Percentiles rank a stretch among this genome's conserved stretches.
Evolutionary conservation across 2,888 invertebrate species (phyloP).

Genomic region (Chloroclystis v-ata): DNA sequence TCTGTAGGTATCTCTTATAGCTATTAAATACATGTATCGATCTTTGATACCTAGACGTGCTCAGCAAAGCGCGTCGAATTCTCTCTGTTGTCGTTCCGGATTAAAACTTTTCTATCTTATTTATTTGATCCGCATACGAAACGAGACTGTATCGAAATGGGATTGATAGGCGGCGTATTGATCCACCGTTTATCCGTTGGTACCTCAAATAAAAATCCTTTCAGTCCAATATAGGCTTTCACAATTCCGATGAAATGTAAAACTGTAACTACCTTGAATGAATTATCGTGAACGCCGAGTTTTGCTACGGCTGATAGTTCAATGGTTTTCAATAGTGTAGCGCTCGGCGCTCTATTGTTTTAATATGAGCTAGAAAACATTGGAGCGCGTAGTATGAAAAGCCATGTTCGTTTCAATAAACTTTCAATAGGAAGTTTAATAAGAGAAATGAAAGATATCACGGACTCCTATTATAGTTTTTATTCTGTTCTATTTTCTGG

Average conservation of each 20-base stretch:
- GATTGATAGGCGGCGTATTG: not conserved
- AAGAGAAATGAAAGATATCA: slow-evolving; percentile 19
- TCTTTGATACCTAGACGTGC: slow-evolving; percentile 37
- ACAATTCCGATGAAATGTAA: slow-evolving; percentile 8
- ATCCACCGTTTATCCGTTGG: not conserved
- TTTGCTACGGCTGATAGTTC: slow-evolving; percentile 16
- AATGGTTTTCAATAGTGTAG: slow-evolving; percentile 21
- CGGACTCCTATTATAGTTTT: slow-evolving; percentile 20
- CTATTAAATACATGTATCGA: slow-evolving; percentile 32
- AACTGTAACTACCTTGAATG: not conserved
- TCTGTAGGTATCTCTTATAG: slow-evolving; percentile 16
- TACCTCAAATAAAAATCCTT: not conserved
- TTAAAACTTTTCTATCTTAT: slow-evolving; percentile 36
- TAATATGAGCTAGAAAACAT: slow-evolving; percentile 20
- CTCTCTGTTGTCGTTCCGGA: slow-evolving; percentile 29
- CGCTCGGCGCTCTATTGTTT: slow-evolving; percentile 24
- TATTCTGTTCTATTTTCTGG: slow-evolving; percentile 13
- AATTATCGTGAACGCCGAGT: slow-evolving; percentile 11
- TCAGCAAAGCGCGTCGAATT: slow-evolving; percentile 35
- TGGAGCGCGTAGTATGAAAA: slow-evolving; percentile 20
- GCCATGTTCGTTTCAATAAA: slow-evolving; percentile 20
- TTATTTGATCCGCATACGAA: slow-evolving; percentile 16
- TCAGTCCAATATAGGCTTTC: not conserved
- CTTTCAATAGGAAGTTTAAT: slow-evolving; percentile 21
- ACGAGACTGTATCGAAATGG: slow-evolving; percentile 3